Percentiles rank a stretch among this genome's conserved stretches.
Evolutionary conservation across 1,140 invertebrate genomes (phyloP).

Genomic region (Achroia grisella): DNA sequence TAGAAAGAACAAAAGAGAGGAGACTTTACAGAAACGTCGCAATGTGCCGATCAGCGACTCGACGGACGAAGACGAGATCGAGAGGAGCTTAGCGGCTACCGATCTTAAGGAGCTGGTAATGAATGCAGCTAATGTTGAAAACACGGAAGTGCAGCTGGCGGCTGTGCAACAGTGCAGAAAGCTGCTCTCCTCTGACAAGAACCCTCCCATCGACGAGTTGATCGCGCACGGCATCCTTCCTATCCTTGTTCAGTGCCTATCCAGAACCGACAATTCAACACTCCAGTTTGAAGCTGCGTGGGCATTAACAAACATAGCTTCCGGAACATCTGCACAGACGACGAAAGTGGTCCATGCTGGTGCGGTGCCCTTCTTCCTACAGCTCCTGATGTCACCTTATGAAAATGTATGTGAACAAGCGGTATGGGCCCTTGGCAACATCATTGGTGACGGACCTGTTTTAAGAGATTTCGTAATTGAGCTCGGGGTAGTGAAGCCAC

Average conservation of each 20-base stretch:
- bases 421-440: constrained; percentile 98
- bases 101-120: constrained; percentile 82
- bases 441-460: constrained; percentile 93
- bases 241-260: constrained; percentile 92
- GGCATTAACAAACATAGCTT: constrained; percentile 99
- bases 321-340: constrained; percentile 96
- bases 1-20: constrained; percentile 97
- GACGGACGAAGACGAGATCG: constrained; percentile 87
- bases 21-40: constrained; percentile 94
- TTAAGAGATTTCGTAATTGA: constrained; percentile 94
- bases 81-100: constrained; percentile 78
- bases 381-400: constrained; percentile 92
- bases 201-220: constrained; percentile 98
- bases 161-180: constrained; percentile 94
- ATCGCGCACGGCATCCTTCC: constrained; percentile 96
- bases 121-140: constrained; percentile 80
- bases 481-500: constrained; percentile 90
- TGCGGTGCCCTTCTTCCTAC: constrained; percentile 95
- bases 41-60: constrained; percentile 92
- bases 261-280: constrained; percentile 89
- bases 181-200: constrained; percentile 96
- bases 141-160: constrained; percentile 82
- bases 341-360: constrained; percentile 95
- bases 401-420: constrained; percentile 99
- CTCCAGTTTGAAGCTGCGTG: constrained; percentile 99